These are phyloP conservation scores for Pyrgilauda ruficollis DNA, from an alignment of 2,113 vertebrate genomes.

Conservation along the genomic window DNA sequence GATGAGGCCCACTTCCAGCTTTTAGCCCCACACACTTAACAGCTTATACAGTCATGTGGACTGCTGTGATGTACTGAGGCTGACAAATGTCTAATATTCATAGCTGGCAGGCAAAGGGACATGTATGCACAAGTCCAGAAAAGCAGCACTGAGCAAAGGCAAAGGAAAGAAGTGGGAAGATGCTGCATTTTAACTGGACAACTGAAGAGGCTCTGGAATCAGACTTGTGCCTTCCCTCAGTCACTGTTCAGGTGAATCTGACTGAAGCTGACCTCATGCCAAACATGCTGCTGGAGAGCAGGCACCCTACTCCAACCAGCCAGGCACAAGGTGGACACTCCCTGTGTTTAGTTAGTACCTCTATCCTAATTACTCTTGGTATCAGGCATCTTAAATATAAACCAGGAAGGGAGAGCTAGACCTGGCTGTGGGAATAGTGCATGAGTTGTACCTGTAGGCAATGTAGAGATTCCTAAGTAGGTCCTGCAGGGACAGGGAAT, in stretches of 20 bases:
- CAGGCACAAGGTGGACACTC: neutral
- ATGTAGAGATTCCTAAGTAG: neutral
- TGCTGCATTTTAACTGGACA: neutral
- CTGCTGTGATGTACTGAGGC: neutral
- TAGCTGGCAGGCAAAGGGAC: neutral
- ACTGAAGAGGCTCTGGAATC: neutral
- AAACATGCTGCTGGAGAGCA: fast-evolving
- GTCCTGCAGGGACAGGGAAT: neutral
- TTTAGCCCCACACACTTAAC: neutral
- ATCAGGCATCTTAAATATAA: neutral
- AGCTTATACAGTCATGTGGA: neutral
- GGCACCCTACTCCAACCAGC: neutral
- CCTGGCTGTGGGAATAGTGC: neutral
- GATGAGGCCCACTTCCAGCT: neutral
- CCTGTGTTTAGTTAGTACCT: neutral
- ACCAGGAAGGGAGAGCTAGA: neutral
- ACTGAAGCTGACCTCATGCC: neutral
- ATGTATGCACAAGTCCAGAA: neutral
- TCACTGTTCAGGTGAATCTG: neutral
- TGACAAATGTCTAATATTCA: neutral
- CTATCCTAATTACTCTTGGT: neutral
- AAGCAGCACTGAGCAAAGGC: neutral
- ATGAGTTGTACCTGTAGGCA: neutral
- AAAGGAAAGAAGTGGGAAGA: neutral
- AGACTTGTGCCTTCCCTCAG: neutral